phyloP scores from a whole-genome alignment of 2,113 vertebrate genomes.

The Lipophrys pholis region DNA sequence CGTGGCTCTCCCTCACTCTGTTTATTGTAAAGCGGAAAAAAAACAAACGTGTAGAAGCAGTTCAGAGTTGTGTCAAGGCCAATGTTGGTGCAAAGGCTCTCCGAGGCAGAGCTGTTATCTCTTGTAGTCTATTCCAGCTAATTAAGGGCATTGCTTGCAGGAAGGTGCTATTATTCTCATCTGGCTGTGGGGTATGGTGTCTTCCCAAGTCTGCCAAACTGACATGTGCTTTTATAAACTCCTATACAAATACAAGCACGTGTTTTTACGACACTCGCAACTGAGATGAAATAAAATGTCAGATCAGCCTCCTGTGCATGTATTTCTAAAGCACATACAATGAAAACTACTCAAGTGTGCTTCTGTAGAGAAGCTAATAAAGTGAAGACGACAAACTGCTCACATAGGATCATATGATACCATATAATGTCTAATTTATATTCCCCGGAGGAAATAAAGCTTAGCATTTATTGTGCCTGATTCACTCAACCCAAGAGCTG shows the following conservation, averaged over 20 bases:
- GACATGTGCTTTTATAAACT: slow-evolving; percentile 47
- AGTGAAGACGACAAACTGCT: slow-evolving; percentile 26
- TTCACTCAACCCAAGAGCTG: slow-evolving; percentile 18
- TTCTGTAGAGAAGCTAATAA: slow-evolving; percentile 47
- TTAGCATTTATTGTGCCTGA: slow-evolving; percentile 1
- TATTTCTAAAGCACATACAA: neutral
- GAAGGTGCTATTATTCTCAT: slow-evolving; percentile 74
- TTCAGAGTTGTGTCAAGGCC: slow-evolving; percentile 49
- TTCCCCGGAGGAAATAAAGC: slow-evolving; percentile 37
- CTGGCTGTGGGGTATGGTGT: slow-evolving; percentile 62
- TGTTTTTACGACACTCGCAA: neutral
- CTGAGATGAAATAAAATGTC: neutral
- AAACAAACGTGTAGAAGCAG: slow-evolving; percentile 48
- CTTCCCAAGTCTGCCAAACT: slow-evolving; percentile 54
- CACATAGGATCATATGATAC: slow-evolving; percentile 5
- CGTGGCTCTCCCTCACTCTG: slow-evolving; percentile 3
- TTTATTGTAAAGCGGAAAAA: slow-evolving; percentile 31
- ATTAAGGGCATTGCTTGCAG: slow-evolving; percentile 77
- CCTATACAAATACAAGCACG: neutral
- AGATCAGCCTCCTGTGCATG: neutral
- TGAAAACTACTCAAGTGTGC: slow-evolving; percentile 34
- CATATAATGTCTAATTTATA: slow-evolving; percentile 37
- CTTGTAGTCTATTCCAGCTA: slow-evolving; percentile 70
- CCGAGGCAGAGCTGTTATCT: slow-evolving; percentile 65
- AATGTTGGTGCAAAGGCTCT: slow-evolving; percentile 62